Evolutionary conservation across 2,797 vertebrate genomes (phyloP), one percentile per base, ranked within the genome.

Genomic region (Sardinella longiceps): DNA sequence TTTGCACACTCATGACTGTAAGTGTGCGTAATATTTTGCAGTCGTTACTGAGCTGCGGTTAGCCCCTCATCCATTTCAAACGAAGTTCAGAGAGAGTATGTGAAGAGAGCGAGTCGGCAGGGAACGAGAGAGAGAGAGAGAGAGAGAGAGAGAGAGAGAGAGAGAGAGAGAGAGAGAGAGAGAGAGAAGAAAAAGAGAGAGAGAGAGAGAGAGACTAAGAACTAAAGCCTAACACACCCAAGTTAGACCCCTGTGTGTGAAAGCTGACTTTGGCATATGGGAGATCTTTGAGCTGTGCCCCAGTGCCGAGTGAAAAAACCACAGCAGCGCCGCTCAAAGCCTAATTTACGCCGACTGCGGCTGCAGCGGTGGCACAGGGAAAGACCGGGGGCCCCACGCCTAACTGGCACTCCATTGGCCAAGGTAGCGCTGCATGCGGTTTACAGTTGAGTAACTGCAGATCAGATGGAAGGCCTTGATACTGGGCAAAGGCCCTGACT

Each of bases 251-350:
- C 18, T 23, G 51, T 18, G 70, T 43, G 70, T 70, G 37, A 43
- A 74, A 77, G 70, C 70, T 77, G 70, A 77, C 70, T 77, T 77
- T 77, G 70, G 70, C 70, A 39, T 20, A 43, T 20, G 33, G 23
- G 23, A 77, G 70, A 77, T 77, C 70, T 77, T 37, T 5, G 28
- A 77, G 66, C 70, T 20, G 37, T 18, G 20, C 70, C 23, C 15
- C 3, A 77, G 28, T 14, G 70, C 33, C 5, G 33, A 43, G 66
- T 7, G 48, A 1, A 15, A 33, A 23, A 74, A 43, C 70, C 70
- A 43, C 70, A 77, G 70, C 70, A 77, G 70, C 70, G 33, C 33
- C 37, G 6, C 70, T 77, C 33, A 39, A 43, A 43, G 70, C 70
- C 70, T 77, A 77, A 77, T 77, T 77, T 77, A 7, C 70, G 39